These are phyloP conservation scores for Calameuta filiformis DNA, from an alignment of 2,888 invertebrate genomes.

Conservation along the genomic window DNA sequence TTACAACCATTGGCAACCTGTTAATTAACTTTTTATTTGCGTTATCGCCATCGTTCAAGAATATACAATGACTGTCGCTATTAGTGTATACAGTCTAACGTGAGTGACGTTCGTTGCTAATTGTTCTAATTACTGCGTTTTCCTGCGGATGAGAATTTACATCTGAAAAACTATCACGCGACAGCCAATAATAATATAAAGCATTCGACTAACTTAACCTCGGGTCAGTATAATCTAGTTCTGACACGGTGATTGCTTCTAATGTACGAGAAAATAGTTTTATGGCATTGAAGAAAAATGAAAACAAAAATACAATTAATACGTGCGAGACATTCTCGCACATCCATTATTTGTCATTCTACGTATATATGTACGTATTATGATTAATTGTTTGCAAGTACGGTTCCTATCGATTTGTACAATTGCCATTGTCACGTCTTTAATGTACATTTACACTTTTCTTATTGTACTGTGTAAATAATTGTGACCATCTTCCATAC, in stretches of 20 bases:
- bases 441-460: background rate
- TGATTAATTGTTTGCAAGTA: background rate
- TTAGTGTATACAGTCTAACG: background rate
- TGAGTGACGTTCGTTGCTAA: background rate
- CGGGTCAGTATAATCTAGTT: background rate
- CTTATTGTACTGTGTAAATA: background rate
- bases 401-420: background rate
- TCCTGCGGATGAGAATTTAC: background rate
- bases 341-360: background rate
- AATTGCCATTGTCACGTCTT: background rate
- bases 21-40: background rate
- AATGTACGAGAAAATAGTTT: background rate
- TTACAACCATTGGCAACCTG: background rate
- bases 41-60: background rate
- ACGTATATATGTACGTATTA: background rate
- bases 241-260: background rate
- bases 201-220: background rate
- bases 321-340: background rate
- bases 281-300: background rate
- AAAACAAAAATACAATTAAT: background rate
- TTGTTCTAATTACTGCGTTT: background rate
- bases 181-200: background rate
- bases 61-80: background rate
- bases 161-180: background rate
- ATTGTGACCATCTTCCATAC: background rate